Conservation (phyloP, 2,888 invertebrate species). For the Polietes domitor region DNA sequence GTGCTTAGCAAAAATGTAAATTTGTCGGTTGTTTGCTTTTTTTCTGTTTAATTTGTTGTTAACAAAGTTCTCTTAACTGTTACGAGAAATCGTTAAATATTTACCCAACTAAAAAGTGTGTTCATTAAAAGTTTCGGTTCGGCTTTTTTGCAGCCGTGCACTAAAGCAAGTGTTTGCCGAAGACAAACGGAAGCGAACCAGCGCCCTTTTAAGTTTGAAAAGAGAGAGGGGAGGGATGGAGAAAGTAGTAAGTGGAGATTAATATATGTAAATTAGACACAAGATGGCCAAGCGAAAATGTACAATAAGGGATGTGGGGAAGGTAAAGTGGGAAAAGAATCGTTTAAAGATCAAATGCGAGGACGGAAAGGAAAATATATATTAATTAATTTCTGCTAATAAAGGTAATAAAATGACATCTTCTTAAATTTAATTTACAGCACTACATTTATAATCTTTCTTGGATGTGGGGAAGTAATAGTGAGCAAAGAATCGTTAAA, state of each 20-base stretch:
- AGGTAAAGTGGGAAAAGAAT: too few relatives aligned
- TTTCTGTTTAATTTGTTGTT: conserved; percentile 34
- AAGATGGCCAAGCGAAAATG: neutral
- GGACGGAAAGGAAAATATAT: too few relatives aligned
- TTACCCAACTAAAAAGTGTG: conserved; percentile 37
- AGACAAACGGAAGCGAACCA: neutral
- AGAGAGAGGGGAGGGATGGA: neutral
- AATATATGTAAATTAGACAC: conserved; percentile 16
- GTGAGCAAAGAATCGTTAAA: too few relatives aligned
- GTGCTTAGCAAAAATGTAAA: too few relatives aligned
- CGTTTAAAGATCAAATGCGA: too few relatives aligned
- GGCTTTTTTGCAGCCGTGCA: neutral
- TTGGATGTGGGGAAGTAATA: too few relatives aligned
- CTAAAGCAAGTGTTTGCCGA: conserved; percentile 5
- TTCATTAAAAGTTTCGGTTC: conserved; percentile 26
- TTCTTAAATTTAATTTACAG: too few relatives aligned
- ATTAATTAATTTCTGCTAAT: too few relatives aligned
- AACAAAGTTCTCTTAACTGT: conserved; percentile 26
- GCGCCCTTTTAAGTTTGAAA: neutral
- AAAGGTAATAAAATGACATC: too few relatives aligned
- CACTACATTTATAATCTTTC: too few relatives aligned
- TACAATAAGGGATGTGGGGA: neutral
- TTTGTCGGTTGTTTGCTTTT: neutral
- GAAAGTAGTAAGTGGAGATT: neutral
- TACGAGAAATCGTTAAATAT: conserved; percentile 35